Base-by-base conservation (phyloP, 2,797 vertebrate species). In the Notolepis coatsorum region DNA sequence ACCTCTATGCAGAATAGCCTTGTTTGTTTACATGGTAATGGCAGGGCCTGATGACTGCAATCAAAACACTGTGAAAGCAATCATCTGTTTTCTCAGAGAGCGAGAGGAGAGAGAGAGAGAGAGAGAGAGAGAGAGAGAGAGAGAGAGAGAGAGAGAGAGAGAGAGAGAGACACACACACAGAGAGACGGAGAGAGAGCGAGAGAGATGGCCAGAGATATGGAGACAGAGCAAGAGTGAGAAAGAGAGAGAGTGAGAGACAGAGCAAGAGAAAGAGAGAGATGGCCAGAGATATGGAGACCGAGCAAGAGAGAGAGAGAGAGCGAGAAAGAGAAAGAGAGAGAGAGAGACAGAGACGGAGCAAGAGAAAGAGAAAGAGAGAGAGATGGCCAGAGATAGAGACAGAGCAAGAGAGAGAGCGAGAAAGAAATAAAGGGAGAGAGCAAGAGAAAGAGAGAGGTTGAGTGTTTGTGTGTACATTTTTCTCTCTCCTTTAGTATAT, bases 1-100 rank as follows among this genome's bases (percentile, higher is more conserved):
- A 68, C 65, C 65, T 59, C 52, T 28, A 63, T 65, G 62, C 49
- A 65, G 42, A 51, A 17, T 17, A 42, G 64, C 43, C 61, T 70
- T 52, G 56, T 50, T 60, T 50, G 61, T 39, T 45, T 13, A 50
- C 23, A 17, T 23, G 20, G 46, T 28, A 41, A 50, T 27, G 37
- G 46, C 47, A 50, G 18, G 37, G 46, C 47, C 35, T 20, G 17
- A 21, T 23, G 13, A 18, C 46, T 49, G 45, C 25, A 41, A 28
- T 23, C 12, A 35, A 28, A 23, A 23, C 4, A 33, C 46, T n/a
- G 23, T 15, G 4, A n/a, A 3, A 2, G 9, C 18, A 35, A 18
- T 7, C 31, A 51, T 20, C 13, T 33, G 15, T 12, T 18, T 23
- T 12, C 15, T 37, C 17, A 3, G 48, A 12, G 45, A 2, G 25